Conservation (phyloP, 1,140 invertebrate species). For the Scaptomyza hsui region DNA sequence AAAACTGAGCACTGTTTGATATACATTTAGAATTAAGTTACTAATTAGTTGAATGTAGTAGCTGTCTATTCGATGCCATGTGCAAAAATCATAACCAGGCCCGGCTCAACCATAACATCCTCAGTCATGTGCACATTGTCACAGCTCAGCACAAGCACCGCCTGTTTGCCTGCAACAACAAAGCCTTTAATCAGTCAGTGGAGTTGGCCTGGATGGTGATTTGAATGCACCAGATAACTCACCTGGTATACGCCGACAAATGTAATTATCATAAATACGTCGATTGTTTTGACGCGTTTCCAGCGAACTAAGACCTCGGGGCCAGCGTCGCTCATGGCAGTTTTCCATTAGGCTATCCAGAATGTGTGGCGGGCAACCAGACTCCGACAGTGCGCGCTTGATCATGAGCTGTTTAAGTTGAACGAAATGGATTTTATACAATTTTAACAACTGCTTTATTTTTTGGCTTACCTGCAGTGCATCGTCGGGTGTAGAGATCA, state of each 20-base stretch:
- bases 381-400: slow-evolving; percentile 95
- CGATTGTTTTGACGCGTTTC: slow-evolving; percentile 97
- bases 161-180: slow-evolving; percentile 88
- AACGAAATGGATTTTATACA: background rate
- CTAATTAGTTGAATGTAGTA: slow-evolving; percentile 45
- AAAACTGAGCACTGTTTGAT: slow-evolving; percentile 72
- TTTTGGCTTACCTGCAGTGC: slow-evolving; percentile 90
- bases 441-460: background rate
- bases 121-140: slow-evolving; percentile 97
- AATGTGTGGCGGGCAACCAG: slow-evolving; percentile 95
- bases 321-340: slow-evolving; percentile 97
- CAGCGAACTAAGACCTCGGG: slow-evolving; percentile 94
- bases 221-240: background rate
- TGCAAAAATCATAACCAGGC: slow-evolving; percentile 99
- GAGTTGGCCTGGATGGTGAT: background rate
- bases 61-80: slow-evolving; percentile 92
- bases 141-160: slow-evolving; percentile 96
- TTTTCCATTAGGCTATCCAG: slow-evolving; percentile 98
- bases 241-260: slow-evolving; percentile 96
- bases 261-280: slow-evolving; percentile 94
- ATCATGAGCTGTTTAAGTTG: slow-evolving; percentile 90
- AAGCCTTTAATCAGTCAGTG: slow-evolving; percentile 26
- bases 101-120: slow-evolving; percentile 97
- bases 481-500: slow-evolving; percentile 93
- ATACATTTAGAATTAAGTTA: slow-evolving; percentile 50